Percentiles rank a stretch among this genome's conserved stretches.
Conservation (phyloP, 2,797 vertebrate genomes). For the Cynodonichthys magdalenae region DNA sequence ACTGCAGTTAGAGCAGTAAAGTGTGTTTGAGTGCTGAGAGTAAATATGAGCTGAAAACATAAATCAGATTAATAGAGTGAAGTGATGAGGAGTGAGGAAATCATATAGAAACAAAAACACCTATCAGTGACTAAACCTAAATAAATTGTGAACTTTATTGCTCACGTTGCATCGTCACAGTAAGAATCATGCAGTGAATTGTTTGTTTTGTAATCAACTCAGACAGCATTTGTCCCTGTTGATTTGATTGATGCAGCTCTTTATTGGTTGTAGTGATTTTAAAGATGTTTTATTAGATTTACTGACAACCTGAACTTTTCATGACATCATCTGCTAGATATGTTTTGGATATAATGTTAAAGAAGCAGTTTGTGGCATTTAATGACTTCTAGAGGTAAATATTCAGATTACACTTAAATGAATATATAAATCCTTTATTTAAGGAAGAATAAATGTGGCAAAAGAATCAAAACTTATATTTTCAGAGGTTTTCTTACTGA, state of each 20-base stretch:
- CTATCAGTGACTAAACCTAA: not conserved
- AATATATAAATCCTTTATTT: too few relatives aligned
- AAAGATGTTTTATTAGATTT: not conserved
- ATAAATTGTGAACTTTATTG: not conserved
- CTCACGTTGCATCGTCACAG: not conserved
- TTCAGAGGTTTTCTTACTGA: not conserved
- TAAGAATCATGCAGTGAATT: not conserved
- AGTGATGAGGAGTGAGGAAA: conserved; percentile 6
- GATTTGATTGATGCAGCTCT: not conserved
- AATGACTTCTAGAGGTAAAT: not conserved
- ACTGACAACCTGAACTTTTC: not conserved
- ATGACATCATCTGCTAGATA: not conserved
- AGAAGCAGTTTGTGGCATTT: not conserved
- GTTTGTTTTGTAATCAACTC: not conserved
- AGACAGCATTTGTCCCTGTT: not conserved
- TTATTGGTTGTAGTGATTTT: not conserved
- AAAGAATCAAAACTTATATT: not conserved
- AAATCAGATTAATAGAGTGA: conserved; percentile 7
- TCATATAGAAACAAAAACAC: not conserved
- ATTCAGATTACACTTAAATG: not conserved
- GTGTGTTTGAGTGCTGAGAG: conserved; percentile 1
- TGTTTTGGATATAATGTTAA: not conserved
- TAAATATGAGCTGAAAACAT: conserved; percentile 17
- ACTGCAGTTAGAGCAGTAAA: conserved; percentile 7
- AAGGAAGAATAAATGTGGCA: not conserved